Base-by-base conservation (phyloP, 2,888 invertebrate species). In the Lasius platythorax region DNA sequence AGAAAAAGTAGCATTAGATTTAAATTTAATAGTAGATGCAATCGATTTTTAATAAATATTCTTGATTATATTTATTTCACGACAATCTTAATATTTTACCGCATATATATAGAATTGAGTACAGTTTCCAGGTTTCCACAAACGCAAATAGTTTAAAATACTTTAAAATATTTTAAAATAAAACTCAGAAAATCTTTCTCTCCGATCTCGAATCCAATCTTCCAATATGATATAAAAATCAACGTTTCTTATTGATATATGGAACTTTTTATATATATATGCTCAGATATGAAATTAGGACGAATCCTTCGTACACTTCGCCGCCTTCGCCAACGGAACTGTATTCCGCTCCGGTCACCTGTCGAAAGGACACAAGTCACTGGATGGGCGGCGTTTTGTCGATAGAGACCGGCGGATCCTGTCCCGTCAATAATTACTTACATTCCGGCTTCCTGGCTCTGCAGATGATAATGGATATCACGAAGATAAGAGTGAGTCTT, bases 391-490 rank as follows among this genome's bases (percentile, higher is more conserved):
- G 96, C 87, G 96, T 97, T 94, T 95, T 97, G 18, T 97, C 97
- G 72, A 96, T 97, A 93, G 97, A 97, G 91, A 95, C 96, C 0
- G 97, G 97, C n/a, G 96, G 96, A 86, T 96, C 96, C 9, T 98
- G 98, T 92, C 97, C 97, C 0, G 97, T 97, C 5, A 96, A 97
- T 91, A 97, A 97, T 95, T 98, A 98, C 93, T 97, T 97, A 93
- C 97, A 96, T 93, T 97, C 97, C 0, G 97, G 97, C n/a, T 97
- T 97, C 93, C 94, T 97, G 86, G 97, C 97, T 3, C 94, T 98
- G 89, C 97, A 97, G 94, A 96, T 97, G 30, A 95, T 97, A 28
- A 96, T 97, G 70, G 97, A 97, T 94, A 96, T 96, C 92, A 97
- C 97, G 33, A 97, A 97, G 94, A 97, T 97, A 88, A 96, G 96